Percentiles rank a stretch among this genome's conserved stretches.
Evolutionary conservation across 2,113 vertebrate genomes (phyloP).

Genomic region (Corapipo altera): DNA sequence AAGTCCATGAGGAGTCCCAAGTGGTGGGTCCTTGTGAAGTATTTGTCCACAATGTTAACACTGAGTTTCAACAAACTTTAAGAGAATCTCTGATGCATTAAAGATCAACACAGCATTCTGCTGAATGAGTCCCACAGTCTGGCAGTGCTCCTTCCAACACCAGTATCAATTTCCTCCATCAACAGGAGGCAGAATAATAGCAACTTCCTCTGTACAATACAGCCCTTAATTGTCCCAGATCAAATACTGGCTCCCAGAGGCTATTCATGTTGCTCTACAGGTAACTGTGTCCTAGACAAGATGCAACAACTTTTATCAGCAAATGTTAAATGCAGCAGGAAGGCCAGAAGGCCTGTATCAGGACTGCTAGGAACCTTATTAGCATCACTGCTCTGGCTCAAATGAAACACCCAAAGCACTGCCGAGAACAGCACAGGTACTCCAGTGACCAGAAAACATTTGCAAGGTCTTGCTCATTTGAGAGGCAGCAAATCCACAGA

Average conservation of each 20-base stretch:
- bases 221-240: constrained; percentile 13
- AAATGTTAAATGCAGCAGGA: not conserved
- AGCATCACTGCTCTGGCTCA: not conserved
- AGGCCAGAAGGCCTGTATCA: not conserved
- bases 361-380: not conserved
- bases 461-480: not conserved
- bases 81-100: not conserved
- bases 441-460: not conserved
- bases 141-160: not conserved
- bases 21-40: rapidly evolving
- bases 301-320: not conserved
- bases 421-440: not conserved
- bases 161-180: constrained; percentile 36
- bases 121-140: not conserved
- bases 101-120: not conserved
- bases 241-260: not conserved
- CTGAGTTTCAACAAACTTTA: not conserved
- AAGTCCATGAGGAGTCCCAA: rapidly evolving
- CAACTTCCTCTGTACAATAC: not conserved
- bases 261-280: not conserved
- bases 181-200: constrained; percentile 30
- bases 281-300: not conserved
- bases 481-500: constrained; percentile 9
- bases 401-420: not conserved
- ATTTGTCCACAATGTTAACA: not conserved